Conservation (phyloP, 2,888 invertebrate genomes). For the Eugnorisma glareosa region DNA sequence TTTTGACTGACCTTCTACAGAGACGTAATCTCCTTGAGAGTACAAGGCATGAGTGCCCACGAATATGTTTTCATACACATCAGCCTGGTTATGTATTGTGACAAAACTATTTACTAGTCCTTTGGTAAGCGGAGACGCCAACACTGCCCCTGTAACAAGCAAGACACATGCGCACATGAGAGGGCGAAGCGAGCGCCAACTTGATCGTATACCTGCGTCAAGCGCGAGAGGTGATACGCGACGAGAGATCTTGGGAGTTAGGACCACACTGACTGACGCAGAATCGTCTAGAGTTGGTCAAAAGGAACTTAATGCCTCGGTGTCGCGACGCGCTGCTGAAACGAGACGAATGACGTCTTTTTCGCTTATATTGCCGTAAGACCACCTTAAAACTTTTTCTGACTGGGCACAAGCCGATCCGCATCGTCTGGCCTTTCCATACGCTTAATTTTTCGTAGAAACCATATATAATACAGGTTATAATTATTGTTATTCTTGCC, state of each 20-base stretch:
- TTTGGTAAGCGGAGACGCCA: constrained; percentile 35
- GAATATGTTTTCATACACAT: constrained; percentile 14
- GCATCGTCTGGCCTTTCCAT: neutral
- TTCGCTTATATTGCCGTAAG: neutral
- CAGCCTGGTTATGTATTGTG: neutral
- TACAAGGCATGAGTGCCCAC: constrained; percentile 43
- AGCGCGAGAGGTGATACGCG: neutral
- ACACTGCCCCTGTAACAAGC: constrained; percentile 39
- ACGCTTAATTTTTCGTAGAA: neutral
- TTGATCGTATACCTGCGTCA: neutral
- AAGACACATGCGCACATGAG: neutral
- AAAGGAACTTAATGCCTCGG: neutral
- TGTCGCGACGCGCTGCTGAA: too few species aligned
- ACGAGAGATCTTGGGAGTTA: neutral
- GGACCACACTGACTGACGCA: neutral
- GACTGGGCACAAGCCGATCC: neutral
- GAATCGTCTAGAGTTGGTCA: neutral
- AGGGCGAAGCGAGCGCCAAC: neutral
- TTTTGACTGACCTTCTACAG: constrained; percentile 42
- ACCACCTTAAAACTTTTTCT: neutral
- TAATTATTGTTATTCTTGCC: neutral
- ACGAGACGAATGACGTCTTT: too few species aligned
- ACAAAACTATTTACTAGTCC: constrained; percentile 4
- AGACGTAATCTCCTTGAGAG: constrained; percentile 40
- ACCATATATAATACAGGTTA: neutral